These are phyloP conservation scores for Aphodius sticticus DNA, from an alignment of 2,888 invertebrate species.

Conservation along the genomic window DNA sequence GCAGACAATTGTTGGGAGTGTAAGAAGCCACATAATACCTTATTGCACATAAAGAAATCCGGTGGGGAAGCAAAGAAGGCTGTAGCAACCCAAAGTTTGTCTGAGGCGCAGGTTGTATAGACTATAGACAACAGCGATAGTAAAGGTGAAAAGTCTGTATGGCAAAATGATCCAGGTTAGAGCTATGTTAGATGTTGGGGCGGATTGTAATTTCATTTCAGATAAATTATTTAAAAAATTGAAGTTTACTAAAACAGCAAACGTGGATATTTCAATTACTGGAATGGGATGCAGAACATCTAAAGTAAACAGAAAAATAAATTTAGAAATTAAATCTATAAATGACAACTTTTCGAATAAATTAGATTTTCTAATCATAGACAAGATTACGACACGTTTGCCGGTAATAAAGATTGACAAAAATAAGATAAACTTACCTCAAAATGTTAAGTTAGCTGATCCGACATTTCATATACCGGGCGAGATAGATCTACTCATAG, in stretches of 20 bases:
- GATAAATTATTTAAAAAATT: not conserved
- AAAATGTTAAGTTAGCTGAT: constrained; percentile 36
- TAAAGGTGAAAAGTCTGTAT: constrained; percentile 13
- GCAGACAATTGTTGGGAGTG: no score
- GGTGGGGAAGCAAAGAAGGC: no score
- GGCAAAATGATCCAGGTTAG: not conserved
- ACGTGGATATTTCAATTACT: not conserved
- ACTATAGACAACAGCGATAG: constrained; percentile 25
- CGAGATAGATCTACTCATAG: constrained; percentile 38
- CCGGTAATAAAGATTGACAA: not conserved
- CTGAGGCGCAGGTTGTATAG: constrained; percentile 17
- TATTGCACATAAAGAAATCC: no score
- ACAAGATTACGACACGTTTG: not conserved
- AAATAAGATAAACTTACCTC: constrained; percentile 28
- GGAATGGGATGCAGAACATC: not conserved
- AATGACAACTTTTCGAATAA: not conserved
- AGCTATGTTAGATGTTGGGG: constrained; percentile 23
- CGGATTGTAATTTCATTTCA: constrained; percentile 27
- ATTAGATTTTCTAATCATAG: not conserved
- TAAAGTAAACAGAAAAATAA: constrained; percentile 6
- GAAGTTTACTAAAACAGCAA: not conserved
- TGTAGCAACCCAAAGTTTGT: no score
- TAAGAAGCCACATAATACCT: no score
- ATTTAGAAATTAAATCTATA: constrained; percentile 11
- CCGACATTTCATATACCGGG: constrained; percentile 34